A percentile compares a stretch with the other conserved stretches of the same genome.
Conservation (phyloP, 2,113 vertebrate species). For the Leuciscus idus region DNA sequence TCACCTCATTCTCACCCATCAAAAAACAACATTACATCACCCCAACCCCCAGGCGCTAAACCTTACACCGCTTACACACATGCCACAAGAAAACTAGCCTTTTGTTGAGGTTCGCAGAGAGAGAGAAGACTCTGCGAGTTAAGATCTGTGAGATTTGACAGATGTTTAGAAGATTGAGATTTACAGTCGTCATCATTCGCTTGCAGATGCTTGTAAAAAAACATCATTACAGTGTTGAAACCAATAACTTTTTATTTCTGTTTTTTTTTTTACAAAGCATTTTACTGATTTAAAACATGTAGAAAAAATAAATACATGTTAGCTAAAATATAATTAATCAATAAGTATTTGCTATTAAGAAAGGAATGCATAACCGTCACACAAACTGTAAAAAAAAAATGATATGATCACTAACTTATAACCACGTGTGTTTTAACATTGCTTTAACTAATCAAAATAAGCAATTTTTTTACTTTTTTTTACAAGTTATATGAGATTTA, state of each 20-base stretch:
- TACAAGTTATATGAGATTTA: too few species aligned
- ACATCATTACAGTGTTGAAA: background rate
- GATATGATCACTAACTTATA: too few species aligned
- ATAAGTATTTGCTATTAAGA: background rate
- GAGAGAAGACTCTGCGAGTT: constrained; percentile 61
- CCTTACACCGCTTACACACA: constrained; percentile 87
- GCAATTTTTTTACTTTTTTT: too few species aligned
- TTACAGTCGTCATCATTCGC: constrained; percentile 69
- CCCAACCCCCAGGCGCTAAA: constrained; percentile 78
- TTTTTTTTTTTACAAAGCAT: background rate
- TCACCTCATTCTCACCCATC: constrained; percentile 75
- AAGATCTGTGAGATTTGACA: constrained; percentile 71
- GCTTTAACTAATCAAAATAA: too few species aligned
- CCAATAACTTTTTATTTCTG: constrained; percentile 65
- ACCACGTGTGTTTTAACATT: too few species aligned
- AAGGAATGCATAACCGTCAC: background rate
- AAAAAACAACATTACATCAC: constrained; percentile 94
- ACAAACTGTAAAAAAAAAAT: background rate
- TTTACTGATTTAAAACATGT: background rate
- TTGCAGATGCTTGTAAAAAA: constrained; percentile 58
- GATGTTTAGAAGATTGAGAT: constrained; percentile 68
- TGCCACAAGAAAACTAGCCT: constrained; percentile 83
- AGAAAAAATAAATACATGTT: background rate
- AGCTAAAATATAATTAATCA: background rate
- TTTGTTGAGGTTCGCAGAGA: constrained; percentile 73